Base-by-base conservation (phyloP, 2,888 invertebrate genomes). In the Augiades crinisus region DNA sequence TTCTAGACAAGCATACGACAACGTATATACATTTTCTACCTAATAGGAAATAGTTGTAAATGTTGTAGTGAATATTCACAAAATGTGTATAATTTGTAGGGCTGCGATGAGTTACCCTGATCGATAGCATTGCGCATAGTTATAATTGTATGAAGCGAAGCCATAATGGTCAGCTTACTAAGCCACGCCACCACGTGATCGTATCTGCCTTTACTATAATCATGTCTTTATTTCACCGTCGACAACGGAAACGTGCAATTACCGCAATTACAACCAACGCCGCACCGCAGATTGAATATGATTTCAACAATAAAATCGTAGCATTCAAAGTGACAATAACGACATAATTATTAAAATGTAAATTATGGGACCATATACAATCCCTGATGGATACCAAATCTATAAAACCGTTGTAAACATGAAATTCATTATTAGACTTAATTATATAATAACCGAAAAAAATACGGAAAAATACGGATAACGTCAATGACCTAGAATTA, bases 61-160 rank as follows among this genome's bases (percentile, higher is more conserved):
- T n/a, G n/a, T n/a, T n/a, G n/a, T n/a, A n/a, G n/a, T n/a, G n/a
- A n/a, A n/a, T n/a, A n/a, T n/a, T n/a, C n/a, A n/a, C n/a, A n/a
- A n/a, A n/a, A n/a, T n/a, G n/a, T n/a, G n/a, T n/a, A n/a, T n/a
- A n/a, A n/a, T n/a, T 14, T 19, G 34, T 27, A 21, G 43, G 36
- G 50, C 27, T 24, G 19, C 50, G 43, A 50, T 50, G 41, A 50
- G 50, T 50, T 43, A 43, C 47, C 54, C 60, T 64, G 70, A 75
- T 80, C 77, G 71, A 81, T 81, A 76, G 54, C 53, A 53, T 58
- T 61, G 65, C 63, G 70, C 65, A 62, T 70, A 67, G 62, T 63
- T 68, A 60, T 75, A 79, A 77, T 73, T 72, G 75, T 78, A 73
- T 75, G 76, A 70, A 70, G 67, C 62, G 81, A 81, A 81, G 81